Base-by-base conservation (phyloP, 2,113 vertebrate genomes). In the Pavo muticus region DNA sequence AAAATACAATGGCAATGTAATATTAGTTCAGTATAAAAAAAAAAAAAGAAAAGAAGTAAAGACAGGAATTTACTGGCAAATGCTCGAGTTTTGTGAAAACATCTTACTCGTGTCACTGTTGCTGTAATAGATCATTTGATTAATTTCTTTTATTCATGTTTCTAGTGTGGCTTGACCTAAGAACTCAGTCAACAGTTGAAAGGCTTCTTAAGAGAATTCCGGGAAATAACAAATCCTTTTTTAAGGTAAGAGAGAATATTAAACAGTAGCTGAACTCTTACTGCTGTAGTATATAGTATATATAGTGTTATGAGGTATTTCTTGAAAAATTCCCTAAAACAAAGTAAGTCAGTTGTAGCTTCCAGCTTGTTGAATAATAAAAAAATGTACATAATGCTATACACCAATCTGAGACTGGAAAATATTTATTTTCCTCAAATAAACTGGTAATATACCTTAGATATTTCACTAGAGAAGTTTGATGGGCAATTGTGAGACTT, bases 111-210 rank as follows among this genome's bases (percentile, higher is more conserved):
- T 73, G 13, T 85, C 20, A 45, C 32, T 63, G 65, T 73, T 64
- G 3, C 0, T 83, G 15, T 88, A 61, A 72, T 79, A 65, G 47
- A 90, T 69, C 27, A 76, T 52, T 64, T 71, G 32, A 56, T 75
- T 11, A 18, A 9, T 67, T 83, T 9, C 50, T 83, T 94, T 77
- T 91, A 89, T 94, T 97, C 79, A 50, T 78, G 15, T 32, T 96
- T 94, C 42, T 91, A 99, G 99, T 99, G 68, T 99, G 99, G 99
- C 97, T 99, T 97, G 99, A 99, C 95, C 96, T 99, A 92, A 98
- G 99, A 91, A 99, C 99, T 18, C 99, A 99, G 97, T 98, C 99
- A 59, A 99, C 99, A 2, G 99, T 99, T 94, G 99, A 99, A 78
- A 95, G 92, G n/a, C 99, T 99, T 90, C 99, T 99, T 94, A 98